Base-by-base conservation (phyloP, 92 coral and sea anemone genomes). In the Phenganax marumi region DNA sequence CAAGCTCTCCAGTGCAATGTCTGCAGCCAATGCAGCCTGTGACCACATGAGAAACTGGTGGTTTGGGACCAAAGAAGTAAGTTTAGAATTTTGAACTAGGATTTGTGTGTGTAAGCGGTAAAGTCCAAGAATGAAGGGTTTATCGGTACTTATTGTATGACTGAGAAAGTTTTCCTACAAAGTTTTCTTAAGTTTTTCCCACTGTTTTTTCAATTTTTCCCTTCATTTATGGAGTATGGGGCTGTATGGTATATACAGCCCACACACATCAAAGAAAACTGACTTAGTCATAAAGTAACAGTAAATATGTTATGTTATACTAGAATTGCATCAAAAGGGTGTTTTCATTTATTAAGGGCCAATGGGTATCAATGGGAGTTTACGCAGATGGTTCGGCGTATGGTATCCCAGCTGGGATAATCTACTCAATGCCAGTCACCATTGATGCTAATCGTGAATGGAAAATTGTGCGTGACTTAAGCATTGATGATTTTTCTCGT, bases 41-140 rank as follows among this genome's bases (percentile, higher is more conserved):
- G 98, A 95, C 73, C 98, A 95, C 87, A 89, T 95, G 88, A 81
- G 96, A 33, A 92, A 95, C 82, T 95, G 98, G 98, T 95, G 90
- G 89, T 90, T 90, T 89, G 97, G 98, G 1, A 92, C 96, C 50
- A 43, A 85, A 10, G 89, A 81, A 90, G 98, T 92, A 81, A 11
- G 88, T 73, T 9, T 8, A 19, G 12, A 47, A 21, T 26, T 9
- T 21, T 24, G 50, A 2, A 12, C 12, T 65, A 12, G 12, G 1
- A 16, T 65, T 33, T 17, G 2, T 12, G 12, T 0, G 18, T 16
- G 13, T 13, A 23, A 11, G 26, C 1, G 26, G 33, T 17, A 65
- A 3, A 19, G 25, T 8, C n/a, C 21, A 56, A 14, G n/a, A 14
- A 19, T 8, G 17, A 10, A 10, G 60, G 60, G 10, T 17, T 10